phyloP scores from a whole-genome alignment of 2,113 vertebrate species.

The Geothlypis trichas region DNA sequence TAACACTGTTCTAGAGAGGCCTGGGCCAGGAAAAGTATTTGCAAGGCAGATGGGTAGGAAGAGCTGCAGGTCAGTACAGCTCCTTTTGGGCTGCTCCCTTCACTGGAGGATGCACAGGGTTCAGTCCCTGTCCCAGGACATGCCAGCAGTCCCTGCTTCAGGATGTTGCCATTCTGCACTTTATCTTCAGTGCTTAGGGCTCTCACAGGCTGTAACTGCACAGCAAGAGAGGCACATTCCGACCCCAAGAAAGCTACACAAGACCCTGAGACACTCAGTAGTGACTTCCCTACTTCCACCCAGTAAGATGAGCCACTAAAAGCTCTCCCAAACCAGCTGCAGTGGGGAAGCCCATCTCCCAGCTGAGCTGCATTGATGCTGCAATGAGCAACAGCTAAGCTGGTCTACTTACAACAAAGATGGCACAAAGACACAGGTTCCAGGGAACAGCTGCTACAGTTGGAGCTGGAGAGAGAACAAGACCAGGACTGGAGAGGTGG shows the following conservation, averaged over 20 bases:
- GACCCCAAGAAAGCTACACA: background rate
- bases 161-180: background rate
- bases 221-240: background rate
- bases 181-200: background rate
- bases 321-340: background rate
- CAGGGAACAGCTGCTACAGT: accelerated
- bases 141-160: background rate
- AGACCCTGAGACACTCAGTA: accelerated
- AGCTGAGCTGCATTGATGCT: background rate
- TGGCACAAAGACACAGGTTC: accelerated
- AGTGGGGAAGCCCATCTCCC: background rate
- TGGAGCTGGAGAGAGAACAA: background rate
- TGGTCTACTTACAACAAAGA: background rate
- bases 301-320: accelerated
- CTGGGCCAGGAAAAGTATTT: background rate
- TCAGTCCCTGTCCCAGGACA: background rate
- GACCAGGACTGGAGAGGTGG: background rate
- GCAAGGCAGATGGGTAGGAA: background rate
- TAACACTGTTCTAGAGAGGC: background rate
- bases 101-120: background rate
- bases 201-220: background rate
- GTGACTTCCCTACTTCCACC: background rate
- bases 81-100: background rate
- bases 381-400: background rate
- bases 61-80: background rate